These are phyloP conservation scores for Metridium senile DNA, from an alignment of 92 coral and sea anemone genomes.

Conservation along the genomic window DNA sequence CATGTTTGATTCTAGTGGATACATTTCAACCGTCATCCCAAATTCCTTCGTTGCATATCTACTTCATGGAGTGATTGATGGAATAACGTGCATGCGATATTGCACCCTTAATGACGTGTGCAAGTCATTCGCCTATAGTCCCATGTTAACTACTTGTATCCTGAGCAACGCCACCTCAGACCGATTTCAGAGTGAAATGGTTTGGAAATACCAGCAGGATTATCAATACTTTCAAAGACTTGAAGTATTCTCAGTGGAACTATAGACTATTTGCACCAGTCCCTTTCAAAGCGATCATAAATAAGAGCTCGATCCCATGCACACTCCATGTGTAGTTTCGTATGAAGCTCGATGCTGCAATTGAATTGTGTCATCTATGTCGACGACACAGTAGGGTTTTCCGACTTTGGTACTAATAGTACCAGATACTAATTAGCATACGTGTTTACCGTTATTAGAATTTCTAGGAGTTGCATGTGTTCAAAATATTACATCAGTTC, in stretches of 20 bases:
- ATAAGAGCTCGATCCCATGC: too few relatives aligned
- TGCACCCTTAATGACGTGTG: background rate
- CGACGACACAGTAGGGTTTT: too few relatives aligned
- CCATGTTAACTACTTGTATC: background rate
- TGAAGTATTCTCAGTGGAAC: background rate
- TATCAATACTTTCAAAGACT: background rate
- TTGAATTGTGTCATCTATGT: too few relatives aligned
- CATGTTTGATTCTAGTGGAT: conserved; percentile 1
- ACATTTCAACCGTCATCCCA: background rate
- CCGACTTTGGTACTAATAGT: too few relatives aligned
- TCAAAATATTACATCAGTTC: too few relatives aligned
- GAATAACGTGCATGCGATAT: background rate
- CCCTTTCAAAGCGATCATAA: too few relatives aligned
- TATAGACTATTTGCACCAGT: background rate
- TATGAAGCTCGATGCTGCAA: background rate
- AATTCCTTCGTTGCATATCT: background rate
- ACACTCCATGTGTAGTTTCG: too few relatives aligned
- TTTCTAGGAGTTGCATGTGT: too few relatives aligned
- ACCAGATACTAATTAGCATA: too few relatives aligned
- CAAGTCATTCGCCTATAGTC: conserved; percentile 2
- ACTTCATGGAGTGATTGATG: background rate
- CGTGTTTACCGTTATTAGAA: too few relatives aligned
- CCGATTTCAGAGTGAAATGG: background rate
- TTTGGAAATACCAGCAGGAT: background rate
- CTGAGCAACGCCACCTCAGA: conserved; percentile 1